A percentile compares a stretch with the other conserved stretches of the same genome.
phyloP scores from a whole-genome alignment of 1,140 invertebrate genomes.

The Elymnias hypermnestra region DNA sequence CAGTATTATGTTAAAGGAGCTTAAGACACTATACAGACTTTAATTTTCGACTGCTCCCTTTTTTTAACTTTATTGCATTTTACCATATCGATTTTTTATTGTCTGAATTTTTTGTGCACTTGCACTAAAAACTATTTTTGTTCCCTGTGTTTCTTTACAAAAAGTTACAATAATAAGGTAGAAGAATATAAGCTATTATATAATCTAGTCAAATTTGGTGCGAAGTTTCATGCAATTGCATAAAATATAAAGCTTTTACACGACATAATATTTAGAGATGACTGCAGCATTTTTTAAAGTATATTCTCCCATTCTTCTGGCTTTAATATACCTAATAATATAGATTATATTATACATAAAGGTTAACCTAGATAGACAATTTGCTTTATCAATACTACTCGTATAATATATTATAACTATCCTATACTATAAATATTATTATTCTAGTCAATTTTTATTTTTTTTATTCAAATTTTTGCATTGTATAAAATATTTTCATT shows the following conservation, averaged over 20 bases:
- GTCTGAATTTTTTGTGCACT: too few species aligned
- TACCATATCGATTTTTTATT: too few species aligned
- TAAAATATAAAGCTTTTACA: background rate
- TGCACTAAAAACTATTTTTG: too few species aligned
- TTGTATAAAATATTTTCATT: background rate
- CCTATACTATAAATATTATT: too few species aligned
- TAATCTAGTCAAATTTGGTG: conserved; percentile 3
- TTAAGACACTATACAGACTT: background rate
- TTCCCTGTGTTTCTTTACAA: too few species aligned
- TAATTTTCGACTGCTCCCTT: too few species aligned
- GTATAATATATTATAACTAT: conserved; percentile 2
- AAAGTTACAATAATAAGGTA: too few species aligned
- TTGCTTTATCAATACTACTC: conserved; percentile 7
- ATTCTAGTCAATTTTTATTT: conserved; percentile 10
- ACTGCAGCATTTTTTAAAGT: conserved; percentile 12
- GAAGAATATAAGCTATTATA: too few species aligned
- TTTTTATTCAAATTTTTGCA: background rate
- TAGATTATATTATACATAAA: conserved; percentile 7
- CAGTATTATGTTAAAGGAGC: background rate
- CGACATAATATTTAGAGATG: background rate
- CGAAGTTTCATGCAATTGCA: background rate
- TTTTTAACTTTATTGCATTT: too few species aligned
- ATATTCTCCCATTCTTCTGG: conserved; percentile 19
- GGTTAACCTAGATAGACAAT: conserved; percentile 12
- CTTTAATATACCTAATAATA: conserved; percentile 22